phyloP scores from a whole-genome alignment of 2,113 vertebrate genomes.

The Rhea pennata region DNA sequence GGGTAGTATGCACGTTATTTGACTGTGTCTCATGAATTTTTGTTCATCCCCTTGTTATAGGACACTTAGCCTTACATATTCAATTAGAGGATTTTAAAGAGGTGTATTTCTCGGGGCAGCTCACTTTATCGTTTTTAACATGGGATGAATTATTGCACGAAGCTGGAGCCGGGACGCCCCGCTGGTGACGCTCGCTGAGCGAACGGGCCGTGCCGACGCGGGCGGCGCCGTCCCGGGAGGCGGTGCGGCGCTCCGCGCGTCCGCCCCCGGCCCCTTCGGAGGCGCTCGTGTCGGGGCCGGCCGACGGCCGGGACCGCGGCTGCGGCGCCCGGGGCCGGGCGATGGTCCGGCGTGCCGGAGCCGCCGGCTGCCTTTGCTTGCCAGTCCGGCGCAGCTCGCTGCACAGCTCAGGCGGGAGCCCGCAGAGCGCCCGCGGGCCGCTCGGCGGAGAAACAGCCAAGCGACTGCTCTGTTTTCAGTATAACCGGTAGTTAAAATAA shows the following conservation, averaged over 20 bases:
- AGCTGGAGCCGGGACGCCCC: no score
- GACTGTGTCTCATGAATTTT: background rate
- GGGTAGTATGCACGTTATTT: background rate
- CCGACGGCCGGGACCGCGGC: background rate
- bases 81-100: background rate
- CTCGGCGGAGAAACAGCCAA: background rate
- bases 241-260: no score
- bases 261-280: no score
- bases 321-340: no score
- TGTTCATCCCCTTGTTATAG: background rate
- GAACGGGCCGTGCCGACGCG: no score
- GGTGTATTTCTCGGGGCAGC: background rate
- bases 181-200: fast-evolving
- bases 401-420: no score
- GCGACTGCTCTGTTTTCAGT: background rate
- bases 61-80: background rate
- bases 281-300: background rate
- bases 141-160: background rate
- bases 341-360: no score
- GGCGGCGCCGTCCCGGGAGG: no score
- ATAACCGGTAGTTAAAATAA: background rate
- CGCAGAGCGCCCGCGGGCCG: no score
- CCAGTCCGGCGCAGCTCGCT: no score
- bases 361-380: no score
- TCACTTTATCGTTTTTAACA: background rate